A percentile compares a stretch with the other conserved stretches of the same genome.
Conservation (phyloP, 1,140 invertebrate species). For the Magallana ariakensis region DNA sequence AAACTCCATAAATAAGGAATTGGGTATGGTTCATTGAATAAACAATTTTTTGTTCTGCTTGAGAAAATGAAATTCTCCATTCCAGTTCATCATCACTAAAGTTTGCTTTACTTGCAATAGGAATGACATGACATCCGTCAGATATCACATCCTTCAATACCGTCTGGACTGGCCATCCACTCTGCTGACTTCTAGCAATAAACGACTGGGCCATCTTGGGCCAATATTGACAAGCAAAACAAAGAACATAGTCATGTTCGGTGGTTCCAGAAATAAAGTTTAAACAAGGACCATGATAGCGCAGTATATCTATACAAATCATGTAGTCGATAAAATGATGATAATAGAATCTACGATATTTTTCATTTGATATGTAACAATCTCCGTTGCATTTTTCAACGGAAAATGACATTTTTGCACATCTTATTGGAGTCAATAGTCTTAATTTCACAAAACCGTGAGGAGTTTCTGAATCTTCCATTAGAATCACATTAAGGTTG, state of each 20-base stretch:
- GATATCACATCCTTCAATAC: neutral
- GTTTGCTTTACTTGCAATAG: neutral
- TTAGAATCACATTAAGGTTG: too few relatives aligned
- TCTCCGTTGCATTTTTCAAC: too few relatives aligned
- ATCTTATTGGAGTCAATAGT: neutral
- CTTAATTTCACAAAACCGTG: neutral
- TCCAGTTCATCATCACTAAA: neutral
- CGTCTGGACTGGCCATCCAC: neutral
- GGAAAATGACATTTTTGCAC: too few relatives aligned
- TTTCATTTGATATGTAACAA: too few relatives aligned
- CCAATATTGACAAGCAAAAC: neutral
- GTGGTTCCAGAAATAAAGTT: neutral
- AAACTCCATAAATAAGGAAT: neutral
- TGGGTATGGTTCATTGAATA: constrained; percentile 40
- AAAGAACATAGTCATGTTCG: neutral
- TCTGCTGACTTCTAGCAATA: neutral
- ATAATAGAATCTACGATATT: too few relatives aligned
- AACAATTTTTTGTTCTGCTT: constrained; percentile 31
- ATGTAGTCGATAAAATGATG: too few relatives aligned
- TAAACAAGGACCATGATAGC: neutral
- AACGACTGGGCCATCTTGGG: neutral
- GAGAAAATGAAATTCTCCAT: constrained; percentile 46
- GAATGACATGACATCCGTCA: constrained; percentile 4
- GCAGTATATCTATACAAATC: too few relatives aligned
- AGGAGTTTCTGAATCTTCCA: neutral